These are phyloP conservation scores for Siderastrea radians DNA, from an alignment of 92 coral and sea anemone genomes.

Conservation along the genomic window DNA sequence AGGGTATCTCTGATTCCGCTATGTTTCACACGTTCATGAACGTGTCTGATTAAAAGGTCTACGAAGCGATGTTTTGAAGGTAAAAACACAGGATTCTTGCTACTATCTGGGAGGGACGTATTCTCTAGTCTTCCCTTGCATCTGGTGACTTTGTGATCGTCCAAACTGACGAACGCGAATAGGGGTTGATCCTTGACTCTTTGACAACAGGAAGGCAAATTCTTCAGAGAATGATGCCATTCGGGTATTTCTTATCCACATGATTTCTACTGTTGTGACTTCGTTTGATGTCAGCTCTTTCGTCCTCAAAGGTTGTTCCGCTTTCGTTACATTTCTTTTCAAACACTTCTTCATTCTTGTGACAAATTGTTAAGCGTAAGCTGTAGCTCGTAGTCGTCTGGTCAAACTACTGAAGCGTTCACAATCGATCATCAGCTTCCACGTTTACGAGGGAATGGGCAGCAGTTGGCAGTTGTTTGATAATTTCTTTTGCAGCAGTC, in stretches of 20 bases:
- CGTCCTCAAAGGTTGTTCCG: not conserved
- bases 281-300: conserved; percentile 43
- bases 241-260: conserved; percentile 42
- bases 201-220: no score
- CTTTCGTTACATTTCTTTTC: not conserved
- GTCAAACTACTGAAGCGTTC: conserved; percentile 27
- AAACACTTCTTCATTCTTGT: not conserved
- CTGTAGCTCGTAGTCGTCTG: conserved; percentile 52
- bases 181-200: not conserved
- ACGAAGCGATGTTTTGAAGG: conserved; percentile 4
- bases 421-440: conserved; percentile 13
- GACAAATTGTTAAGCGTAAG: conserved; percentile 54
- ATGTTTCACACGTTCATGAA: no score
- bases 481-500: conserved; percentile 12
- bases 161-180: conserved; percentile 32
- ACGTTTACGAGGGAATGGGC: conserved; percentile 42
- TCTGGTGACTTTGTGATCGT: conserved; percentile 15
- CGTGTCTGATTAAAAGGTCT: no score
- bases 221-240: no score
- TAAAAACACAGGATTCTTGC: conserved; percentile 33
- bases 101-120: not conserved
- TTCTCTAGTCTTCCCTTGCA: conserved; percentile 62
- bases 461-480: conserved; percentile 48
- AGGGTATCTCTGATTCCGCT: no score
- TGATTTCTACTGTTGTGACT: conserved; percentile 51